Conservation (phyloP, 2,113 vertebrate species). For the Oncorhynchus tshawytscha region DNA sequence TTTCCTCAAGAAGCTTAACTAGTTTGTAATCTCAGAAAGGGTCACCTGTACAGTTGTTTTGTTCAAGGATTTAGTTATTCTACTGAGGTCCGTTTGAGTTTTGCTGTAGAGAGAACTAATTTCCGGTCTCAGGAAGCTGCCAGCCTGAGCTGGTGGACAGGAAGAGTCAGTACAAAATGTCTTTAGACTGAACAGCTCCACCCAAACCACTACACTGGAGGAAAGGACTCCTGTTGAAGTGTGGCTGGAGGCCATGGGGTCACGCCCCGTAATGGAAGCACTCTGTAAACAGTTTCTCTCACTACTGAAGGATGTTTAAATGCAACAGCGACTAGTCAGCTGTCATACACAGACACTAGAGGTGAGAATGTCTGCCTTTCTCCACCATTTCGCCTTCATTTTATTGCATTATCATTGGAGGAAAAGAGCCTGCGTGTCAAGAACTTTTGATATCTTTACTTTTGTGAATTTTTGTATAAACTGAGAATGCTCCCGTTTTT, state of each 20-base stretch:
- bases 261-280: conserved; percentile 19
- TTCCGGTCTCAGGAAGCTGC: conserved; percentile 24
- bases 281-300: conserved; percentile 44
- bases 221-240: neutral
- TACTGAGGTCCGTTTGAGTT: conserved; percentile 27
- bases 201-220: neutral
- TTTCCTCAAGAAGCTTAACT: conserved; percentile 36
- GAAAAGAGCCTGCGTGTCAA: conserved; percentile 26
- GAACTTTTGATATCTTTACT: conserved; percentile 52
- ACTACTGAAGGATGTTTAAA: conserved; percentile 32
- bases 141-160: conserved; percentile 23
- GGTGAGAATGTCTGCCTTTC: conserved; percentile 19
- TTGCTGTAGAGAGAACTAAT: neutral
- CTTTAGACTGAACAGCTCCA: neutral
- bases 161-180: neutral
- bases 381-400: conserved; percentile 27
- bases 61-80: conserved; percentile 18
- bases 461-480: conserved; percentile 57
- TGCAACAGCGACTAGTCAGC: conserved; percentile 6
- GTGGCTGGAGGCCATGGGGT: conserved; percentile 13
- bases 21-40: conserved; percentile 20
- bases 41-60: conserved; percentile 17
- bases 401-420: conserved; percentile 6
- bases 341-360: neutral
- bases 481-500: conserved; percentile 35